Conservation (phyloP, 35 echinoderm and acorn worm species). For the Chiridota heheva region DNA sequence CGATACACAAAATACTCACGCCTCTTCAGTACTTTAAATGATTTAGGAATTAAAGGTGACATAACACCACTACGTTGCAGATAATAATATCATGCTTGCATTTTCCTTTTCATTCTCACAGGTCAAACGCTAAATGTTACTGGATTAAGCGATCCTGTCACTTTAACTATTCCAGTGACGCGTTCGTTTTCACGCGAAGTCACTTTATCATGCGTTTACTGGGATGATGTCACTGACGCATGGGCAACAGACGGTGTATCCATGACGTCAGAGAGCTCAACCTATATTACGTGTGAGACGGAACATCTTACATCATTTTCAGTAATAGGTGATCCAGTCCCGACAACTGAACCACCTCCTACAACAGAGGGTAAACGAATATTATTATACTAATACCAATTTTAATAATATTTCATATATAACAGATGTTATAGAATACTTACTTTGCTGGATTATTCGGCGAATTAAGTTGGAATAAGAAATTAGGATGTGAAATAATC, state of each 20-base stretch:
- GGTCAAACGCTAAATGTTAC: conserved; percentile 57
- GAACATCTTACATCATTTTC: conserved; percentile 70
- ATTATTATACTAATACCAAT: not conserved
- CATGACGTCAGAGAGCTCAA: not conserved
- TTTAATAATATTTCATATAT: too few species aligned
- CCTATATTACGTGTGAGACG: conserved; percentile 41
- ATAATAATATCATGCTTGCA: not conserved
- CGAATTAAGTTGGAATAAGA: too few species aligned
- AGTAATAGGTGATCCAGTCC: conserved; percentile 55
- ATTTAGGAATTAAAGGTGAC: not conserved
- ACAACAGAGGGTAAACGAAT: not conserved
- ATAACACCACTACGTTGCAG: not conserved
- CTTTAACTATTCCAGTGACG: conserved; percentile 57
- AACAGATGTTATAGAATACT: too few species aligned
- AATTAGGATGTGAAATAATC: too few species aligned
- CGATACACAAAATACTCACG: not conserved
- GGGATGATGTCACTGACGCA: conserved; percentile 25
- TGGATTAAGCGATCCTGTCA: conserved; percentile 55
- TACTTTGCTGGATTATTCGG: too few species aligned
- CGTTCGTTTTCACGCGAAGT: conserved; percentile 27
- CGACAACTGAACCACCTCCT: conserved; percentile 7
- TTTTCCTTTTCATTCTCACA: conserved; percentile 1
- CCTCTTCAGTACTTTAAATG: not conserved
- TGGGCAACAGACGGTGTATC: conserved; percentile 59
- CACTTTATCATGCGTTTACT: conserved; percentile 66